Evolutionary conservation across 2,113 vertebrate genomes (phyloP), one percentile per base, ranked within the genome.

Genomic region (Sceloporus undulatus): DNA sequence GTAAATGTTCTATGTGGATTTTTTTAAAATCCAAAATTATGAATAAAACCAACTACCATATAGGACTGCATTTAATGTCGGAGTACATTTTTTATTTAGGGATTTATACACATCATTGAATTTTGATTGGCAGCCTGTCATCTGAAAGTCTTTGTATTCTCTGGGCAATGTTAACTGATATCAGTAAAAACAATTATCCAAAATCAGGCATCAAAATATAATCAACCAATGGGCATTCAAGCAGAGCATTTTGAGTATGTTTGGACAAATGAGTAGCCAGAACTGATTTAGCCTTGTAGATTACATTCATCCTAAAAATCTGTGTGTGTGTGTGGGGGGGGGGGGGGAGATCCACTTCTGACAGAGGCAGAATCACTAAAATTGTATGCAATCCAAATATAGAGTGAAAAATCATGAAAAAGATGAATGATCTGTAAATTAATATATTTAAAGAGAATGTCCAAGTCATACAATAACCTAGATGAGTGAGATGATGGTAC

Each of bases 41-140:
- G 14, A 76, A 88, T 88, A 85, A 92, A 92, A 90, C 79, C 83
- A 88, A 34, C 16, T 80, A 70, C 8, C 59, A 29, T 86, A 81
- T 87, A 88, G 62, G 21, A 89, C 82, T 48, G 23, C 62, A 5
- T 9, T 10, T 89, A 75, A 74, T 77, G 73, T 29, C 10, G 79
- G 38, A 59, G 40, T 25, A 88, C 18, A 77, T n/a, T 81, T 89
- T 89, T 83, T 91, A 91, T 86, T 90, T 87, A 90, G 14, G 87
- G 73, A 86, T 89, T 90, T n/a, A n/a, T 86, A 89, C 79, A 86
- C 13, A 85, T 52, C 9, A 89, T 25, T 78, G 73, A 86, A 89
- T 89, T 91, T 65, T 56, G 2, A 88, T 87, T 77, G 88, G 52
- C 88, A 94, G 56, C 75, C 73, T 85, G 79, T 87, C 62, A 82